Percentiles rank a stretch among this genome's conserved stretches.
Evolutionary conservation across 1,140 invertebrate genomes (phyloP).

Genomic region (Orchesella cincta): DNA sequence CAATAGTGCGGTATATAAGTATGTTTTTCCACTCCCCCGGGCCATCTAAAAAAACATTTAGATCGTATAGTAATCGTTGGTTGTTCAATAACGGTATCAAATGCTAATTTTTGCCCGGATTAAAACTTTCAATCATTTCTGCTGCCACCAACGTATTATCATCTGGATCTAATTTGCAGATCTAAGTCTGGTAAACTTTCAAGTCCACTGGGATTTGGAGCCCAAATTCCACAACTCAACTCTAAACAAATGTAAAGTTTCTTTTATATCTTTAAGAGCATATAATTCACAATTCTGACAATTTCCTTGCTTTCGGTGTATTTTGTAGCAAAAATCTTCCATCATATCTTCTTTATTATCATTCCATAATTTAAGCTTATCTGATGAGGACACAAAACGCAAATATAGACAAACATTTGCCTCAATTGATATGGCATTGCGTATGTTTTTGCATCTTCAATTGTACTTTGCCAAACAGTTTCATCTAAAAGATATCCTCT

Average conservation of each 20-base stretch:
- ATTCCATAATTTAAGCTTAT: conserved; percentile 53
- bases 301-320: not conserved
- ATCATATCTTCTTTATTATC: conserved; percentile 54
- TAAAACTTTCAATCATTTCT: not conserved
- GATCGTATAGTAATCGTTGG: not conserved
- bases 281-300: conserved; percentile 36
- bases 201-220: not conserved
- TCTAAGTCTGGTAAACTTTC: not conserved
- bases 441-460: conserved; percentile 51
- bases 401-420: conserved; percentile 57
- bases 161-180: too few species aligned
- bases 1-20: conserved; percentile 51
- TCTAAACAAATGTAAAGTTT: not conserved
- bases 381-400: conserved; percentile 52
- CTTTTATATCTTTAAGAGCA: not conserved
- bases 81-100: not conserved
- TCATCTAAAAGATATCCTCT: conserved; percentile 56
- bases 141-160: not conserved
- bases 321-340: conserved; percentile 50
- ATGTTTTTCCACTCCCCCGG: conserved; percentile 52
- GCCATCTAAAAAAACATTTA: conserved; percentile 47
- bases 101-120: not conserved
- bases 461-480: conserved; percentile 50
- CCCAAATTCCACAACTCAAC: not conserved
- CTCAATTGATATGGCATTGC: conserved; percentile 55